Base-by-base conservation (phyloP, 2,888 invertebrate genomes). In the Ptychoptera albimana region DNA sequence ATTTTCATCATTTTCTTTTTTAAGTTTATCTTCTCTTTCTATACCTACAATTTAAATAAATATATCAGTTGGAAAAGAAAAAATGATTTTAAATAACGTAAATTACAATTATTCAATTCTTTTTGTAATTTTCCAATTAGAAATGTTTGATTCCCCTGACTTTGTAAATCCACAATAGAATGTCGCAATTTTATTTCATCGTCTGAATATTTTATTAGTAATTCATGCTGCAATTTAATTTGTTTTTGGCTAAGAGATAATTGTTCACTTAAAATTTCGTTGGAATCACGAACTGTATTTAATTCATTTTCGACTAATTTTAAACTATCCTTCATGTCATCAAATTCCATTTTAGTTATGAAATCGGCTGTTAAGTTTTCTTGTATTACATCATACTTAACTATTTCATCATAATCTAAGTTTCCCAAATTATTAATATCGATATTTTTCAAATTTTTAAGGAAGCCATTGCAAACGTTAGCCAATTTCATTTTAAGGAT, bases 91-190 rank as follows among this genome's bases (percentile, higher is more conserved):
- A n/a, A n/a, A n/a, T n/a, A n/a, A 12, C 8, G 4, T 37, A 23
- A 9, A 8, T 44, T 38, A 61, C 65, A 58, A 40, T 50, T 47
- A 43, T 63, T 58, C 39, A 65, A 48, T 43, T 66, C 66, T 8
- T 61, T 54, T 42, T 60, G 60, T 15, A 58, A 54, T 50, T 65
- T 65, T 9, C 60, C 59, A 48, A 65, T 47, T 39, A 64, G 41
- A 23, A 63, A 53, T 16, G 62, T 64, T 23, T 64, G 64, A 39
- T 59, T 57, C 23, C 57, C 58, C 9, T 54, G 55, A 45, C 60
- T 63, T 48, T 66, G 64, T 8, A 66, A 49, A 55, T 66, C 65
- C 2, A 66, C 64, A 37, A 66, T 62, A 32, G 63, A 50, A 50
- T 66, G 65, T 2, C 66, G 54, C 39, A 66, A 39, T 35, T 53